Conservation (phyloP, 1,140 invertebrate species). For the Daktulosphaira vitifoliae region DNA sequence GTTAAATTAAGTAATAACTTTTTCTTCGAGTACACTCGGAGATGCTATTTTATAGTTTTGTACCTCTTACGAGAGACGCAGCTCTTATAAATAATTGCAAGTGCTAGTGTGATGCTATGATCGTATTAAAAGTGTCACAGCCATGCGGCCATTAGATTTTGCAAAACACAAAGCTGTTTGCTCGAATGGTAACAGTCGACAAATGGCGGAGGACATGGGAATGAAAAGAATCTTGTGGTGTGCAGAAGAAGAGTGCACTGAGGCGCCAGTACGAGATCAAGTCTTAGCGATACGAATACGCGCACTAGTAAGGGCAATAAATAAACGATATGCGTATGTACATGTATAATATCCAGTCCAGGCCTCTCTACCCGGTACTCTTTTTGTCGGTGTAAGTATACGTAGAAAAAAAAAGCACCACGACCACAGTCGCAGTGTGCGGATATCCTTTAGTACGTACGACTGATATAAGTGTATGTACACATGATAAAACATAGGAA, state of each 20-base stretch:
- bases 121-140: too few relatives aligned
- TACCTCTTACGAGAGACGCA: too few relatives aligned
- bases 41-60: too few relatives aligned
- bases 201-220: neutral
- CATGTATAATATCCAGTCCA: neutral
- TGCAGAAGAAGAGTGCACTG: neutral
- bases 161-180: too few relatives aligned
- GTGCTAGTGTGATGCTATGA: too few relatives aligned
- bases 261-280: slow-evolving; percentile 29
- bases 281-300: neutral
- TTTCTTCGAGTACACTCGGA: too few relatives aligned
- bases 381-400: slow-evolving; percentile 14
- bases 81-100: too few relatives aligned
- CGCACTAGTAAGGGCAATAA: slow-evolving; percentile 6
- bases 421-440: neutral
- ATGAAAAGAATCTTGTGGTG: neutral
- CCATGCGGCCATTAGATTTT: too few relatives aligned
- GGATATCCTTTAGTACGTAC: neutral
- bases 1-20: too few relatives aligned
- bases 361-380: neutral
- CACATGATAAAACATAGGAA: neutral
- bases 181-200: slow-evolving; percentile 20
- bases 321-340: neutral
- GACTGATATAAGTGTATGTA: neutral
- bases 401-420: neutral